Evolutionary conservation across 2,113 vertebrate species (phyloP).

Genomic region (Corydoras maculifer): DNA sequence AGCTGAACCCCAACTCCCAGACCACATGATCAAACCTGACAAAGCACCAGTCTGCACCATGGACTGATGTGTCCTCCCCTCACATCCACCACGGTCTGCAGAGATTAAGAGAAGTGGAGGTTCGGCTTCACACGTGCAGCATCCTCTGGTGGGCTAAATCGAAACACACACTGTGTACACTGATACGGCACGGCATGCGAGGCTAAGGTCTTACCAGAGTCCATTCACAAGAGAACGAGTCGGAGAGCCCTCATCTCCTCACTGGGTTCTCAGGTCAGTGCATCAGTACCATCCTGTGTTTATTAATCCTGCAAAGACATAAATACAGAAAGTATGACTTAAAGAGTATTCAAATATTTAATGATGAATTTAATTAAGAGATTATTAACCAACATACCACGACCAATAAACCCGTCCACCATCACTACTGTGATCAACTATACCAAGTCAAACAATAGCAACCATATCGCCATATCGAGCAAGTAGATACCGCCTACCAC

Average conservation of each 20-base stretch:
- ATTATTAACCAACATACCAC: too few relatives aligned
- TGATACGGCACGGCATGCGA: not conserved
- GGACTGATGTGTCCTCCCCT: slow-evolving; percentile 16
- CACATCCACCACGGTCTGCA: slow-evolving; percentile 27
- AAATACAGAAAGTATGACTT: too few relatives aligned
- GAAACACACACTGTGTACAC: not conserved
- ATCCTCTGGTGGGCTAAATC: not conserved
- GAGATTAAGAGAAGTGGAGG: slow-evolving; percentile 27
- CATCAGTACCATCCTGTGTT: slow-evolving; percentile 28
- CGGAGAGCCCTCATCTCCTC: slow-evolving; percentile 47
- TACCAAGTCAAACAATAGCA: too few relatives aligned
- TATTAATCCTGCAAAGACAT: slow-evolving; percentile 38
- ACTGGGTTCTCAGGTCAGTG: slow-evolving; percentile 5
- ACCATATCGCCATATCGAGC: too few relatives aligned
- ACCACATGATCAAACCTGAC: slow-evolving; percentile 28
- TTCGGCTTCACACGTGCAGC: not conserved
- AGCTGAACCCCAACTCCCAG: slow-evolving; percentile 3
- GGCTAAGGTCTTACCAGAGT: slow-evolving; percentile 56
- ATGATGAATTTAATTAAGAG: too few relatives aligned
- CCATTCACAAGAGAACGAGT: slow-evolving; percentile 55
- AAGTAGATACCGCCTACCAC: too few relatives aligned
- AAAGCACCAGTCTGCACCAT: slow-evolving; percentile 26
- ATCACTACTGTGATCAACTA: too few relatives aligned
- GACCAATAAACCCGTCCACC: too few relatives aligned
- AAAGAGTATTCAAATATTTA: too few relatives aligned